Evolutionary conservation across 2,797 vertebrate genomes (phyloP), one percentile per base, ranked within the genome.

Genomic region (Cryptoprocta ferox): DNA sequence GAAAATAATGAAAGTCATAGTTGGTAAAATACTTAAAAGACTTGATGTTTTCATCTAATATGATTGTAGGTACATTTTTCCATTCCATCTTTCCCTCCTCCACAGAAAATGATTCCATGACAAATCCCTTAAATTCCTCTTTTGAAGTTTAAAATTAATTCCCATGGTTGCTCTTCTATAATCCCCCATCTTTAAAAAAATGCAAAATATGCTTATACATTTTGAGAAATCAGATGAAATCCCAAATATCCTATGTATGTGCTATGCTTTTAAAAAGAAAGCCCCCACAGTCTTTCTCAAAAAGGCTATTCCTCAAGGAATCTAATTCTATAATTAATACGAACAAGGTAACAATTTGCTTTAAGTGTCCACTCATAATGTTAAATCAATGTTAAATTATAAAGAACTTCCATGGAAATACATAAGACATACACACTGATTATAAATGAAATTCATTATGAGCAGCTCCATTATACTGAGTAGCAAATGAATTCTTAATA

Each of bases 381-480:
- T 82, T 98, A 97, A 98, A 97, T 98, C 86, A 97, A 94, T 97
- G 89, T 84, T 97, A 97, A 97, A 97, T 98, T 98, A 97, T 66
- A 92, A 92, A 98, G 94, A 97, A 97, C 96, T 98, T 98, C 95
- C 97, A 94, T 96, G 95, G 96, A 97, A 97, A 89, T 89, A 97
- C 80, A 97, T 45, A 98, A 96, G 94, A 96, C 91, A 98, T 94
- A 73, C 91, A 97, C 89, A 98, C 56, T 97, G 97, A 98, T 97
- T 98, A 96, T 97, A 98, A 97, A 94, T 96, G 85, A 98, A 97
- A 98, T 97, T 98, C 97, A 98, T 97, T 98, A 97, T 97, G 78
- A 98, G 97, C 80, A 97, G 86, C 89, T 97, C 97, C 86, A 96
- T 96, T 93, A 98, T 42, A 97, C 92, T 42, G 21, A 96, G 97